Base-by-base conservation (phyloP, 2,113 vertebrate genomes). In the Spheniscus mendiculus region DNA sequence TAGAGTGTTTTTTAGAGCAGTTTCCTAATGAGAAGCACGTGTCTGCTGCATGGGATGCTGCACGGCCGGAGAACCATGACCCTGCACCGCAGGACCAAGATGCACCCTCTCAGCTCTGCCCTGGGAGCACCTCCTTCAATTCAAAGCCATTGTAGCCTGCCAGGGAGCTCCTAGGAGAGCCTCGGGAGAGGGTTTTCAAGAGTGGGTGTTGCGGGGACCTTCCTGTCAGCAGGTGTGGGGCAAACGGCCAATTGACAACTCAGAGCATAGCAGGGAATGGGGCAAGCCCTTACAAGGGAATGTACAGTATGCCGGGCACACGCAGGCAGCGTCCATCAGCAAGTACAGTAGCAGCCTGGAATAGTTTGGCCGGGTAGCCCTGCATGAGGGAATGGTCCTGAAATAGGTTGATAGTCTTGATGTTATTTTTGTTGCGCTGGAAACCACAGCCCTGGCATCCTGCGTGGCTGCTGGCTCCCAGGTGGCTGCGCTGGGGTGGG, bases 221-320 rank as follows among this genome's bases (percentile, higher is more conserved):
- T 95, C 71, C 85, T 1, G 1, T 79, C 58, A 93, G 93, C 95
- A 95, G 95, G 94, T 97, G 95, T 96, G 93, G 78, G 96, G 95
- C 93, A 95, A 38, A 87, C 2, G 14, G 96, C 95, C 97, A 97
- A 89, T 76, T 22, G 70, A 85, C 62, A 72, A 44, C 77, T 83
- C 32, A 1, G 89, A 95, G 86, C 73, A 83, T 20, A 87, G 77
- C 91, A 62, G 77, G 89, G 95, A 94, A 92, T 65, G 89, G 96
- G 91, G 95, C 97, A 97, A 94, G 91, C 89, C 95, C 91, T 96
- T 97, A 96, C 94, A 96, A 96, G 96, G 94, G 97, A 97, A 97
- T 95, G 96, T 96, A 94, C 96, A 97, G 97, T 96, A 97, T 96
- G 94, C 71, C 1, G 21, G 95, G 94, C 93, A 95, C 94, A 96